These are phyloP conservation scores for Pedetes capensis DNA, from an alignment of 2,113 vertebrate species.

Conservation along the genomic window DNA sequence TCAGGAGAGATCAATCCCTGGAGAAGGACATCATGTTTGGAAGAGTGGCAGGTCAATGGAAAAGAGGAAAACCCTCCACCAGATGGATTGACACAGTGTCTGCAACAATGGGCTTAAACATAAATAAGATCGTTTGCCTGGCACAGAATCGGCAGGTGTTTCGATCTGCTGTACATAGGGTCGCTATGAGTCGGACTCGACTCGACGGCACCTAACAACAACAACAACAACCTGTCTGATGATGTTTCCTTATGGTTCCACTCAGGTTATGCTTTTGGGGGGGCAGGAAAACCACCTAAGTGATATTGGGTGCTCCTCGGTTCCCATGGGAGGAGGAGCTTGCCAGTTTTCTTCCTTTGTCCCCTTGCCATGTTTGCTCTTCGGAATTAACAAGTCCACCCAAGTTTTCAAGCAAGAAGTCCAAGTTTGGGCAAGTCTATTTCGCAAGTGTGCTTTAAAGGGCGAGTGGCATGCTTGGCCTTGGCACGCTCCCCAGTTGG, in stretches of 20 bases:
- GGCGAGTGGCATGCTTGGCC: background rate
- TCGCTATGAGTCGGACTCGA: too few species aligned
- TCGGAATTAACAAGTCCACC: conserved; percentile 25
- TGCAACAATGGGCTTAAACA: too few species aligned
- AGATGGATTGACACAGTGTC: too few species aligned
- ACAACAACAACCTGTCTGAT: too few species aligned
- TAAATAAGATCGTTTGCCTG: too few species aligned
- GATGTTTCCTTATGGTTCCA: background rate
- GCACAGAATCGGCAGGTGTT: too few species aligned
- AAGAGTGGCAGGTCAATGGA: too few species aligned
- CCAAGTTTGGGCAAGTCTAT: conserved; percentile 55
- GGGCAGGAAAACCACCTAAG: background rate
- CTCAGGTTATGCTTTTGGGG: background rate
- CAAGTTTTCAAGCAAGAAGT: conserved; percentile 33
- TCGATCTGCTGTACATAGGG: too few species aligned
- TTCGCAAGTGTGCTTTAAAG: background rate
- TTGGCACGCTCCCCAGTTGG: background rate
- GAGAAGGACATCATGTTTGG: too few species aligned
- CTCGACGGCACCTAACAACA: too few species aligned
- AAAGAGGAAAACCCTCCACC: too few species aligned
- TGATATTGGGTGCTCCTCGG: background rate
- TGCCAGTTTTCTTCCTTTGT: background rate
- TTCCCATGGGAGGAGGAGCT: background rate
- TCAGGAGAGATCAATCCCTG: too few species aligned
- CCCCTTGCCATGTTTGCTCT: background rate